Evolutionary conservation across 2,113 vertebrate genomes (phyloP).

Genomic region (Siniperca knerii): DNA sequence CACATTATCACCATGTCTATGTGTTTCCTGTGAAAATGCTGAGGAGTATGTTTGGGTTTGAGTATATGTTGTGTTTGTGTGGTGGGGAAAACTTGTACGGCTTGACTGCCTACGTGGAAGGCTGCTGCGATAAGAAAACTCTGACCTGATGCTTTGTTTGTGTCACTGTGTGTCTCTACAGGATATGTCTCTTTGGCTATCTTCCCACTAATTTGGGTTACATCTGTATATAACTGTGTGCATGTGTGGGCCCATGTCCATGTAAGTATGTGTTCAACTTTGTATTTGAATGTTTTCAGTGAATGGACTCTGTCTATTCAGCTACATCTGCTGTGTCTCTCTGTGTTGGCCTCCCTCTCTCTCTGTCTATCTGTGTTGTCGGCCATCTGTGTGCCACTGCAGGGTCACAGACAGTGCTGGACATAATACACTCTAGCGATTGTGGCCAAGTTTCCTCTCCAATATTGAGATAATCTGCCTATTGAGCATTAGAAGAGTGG

Average conservation of each 20-base stretch:
- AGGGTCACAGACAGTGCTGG: conserved; percentile 62
- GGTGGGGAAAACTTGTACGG: not conserved
- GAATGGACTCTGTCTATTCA: conserved; percentile 52
- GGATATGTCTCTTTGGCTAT: conserved; percentile 26
- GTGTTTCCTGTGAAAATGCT: conserved; percentile 31
- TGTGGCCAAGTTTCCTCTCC: conserved; percentile 61
- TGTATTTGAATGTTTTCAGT: conserved; percentile 19
- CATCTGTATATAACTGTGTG: conserved; percentile 37
- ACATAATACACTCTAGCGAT: conserved; percentile 47
- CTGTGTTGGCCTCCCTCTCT: conserved; percentile 3
- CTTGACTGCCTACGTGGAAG: not conserved
- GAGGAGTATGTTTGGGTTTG: conserved; percentile 43
- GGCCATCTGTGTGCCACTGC: conserved; percentile 66
- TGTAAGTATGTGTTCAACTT: not conserved
- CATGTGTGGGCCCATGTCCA: conserved; percentile 34
- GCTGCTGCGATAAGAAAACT: conserved; percentile 22
- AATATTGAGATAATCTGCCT: conserved; percentile 60
- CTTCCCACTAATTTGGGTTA: conserved; percentile 25
- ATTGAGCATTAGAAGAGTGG: conserved; percentile 40
- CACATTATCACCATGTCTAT: conserved; percentile 44
- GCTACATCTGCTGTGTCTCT: conserved; percentile 53
- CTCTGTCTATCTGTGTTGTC: conserved; percentile 38
- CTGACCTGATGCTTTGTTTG: conserved; percentile 24
- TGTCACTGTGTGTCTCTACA: conserved; percentile 9
- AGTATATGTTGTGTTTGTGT: conserved; percentile 27